Conservation (phyloP, 2,113 vertebrate genomes). For the Laticauda colubrina region DNA sequence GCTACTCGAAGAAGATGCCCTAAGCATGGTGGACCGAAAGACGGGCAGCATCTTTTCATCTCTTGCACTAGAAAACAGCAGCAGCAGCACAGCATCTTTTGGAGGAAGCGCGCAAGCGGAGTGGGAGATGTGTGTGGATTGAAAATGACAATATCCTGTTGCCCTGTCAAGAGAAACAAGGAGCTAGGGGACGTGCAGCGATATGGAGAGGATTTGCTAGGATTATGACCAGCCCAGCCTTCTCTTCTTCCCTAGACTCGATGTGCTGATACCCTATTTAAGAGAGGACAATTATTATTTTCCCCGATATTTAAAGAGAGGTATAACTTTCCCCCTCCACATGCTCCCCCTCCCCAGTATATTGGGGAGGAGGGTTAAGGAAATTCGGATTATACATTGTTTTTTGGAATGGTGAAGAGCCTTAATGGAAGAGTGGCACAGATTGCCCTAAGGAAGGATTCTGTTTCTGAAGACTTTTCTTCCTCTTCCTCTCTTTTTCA, state of each 20-base stretch:
- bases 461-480: slow-evolving; percentile 54
- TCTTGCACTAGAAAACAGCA: slow-evolving; percentile 36
- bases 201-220: slow-evolving; percentile 68
- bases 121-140: slow-evolving; percentile 25
- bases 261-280: slow-evolving; percentile 25
- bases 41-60: slow-evolving; percentile 34
- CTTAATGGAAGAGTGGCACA: slow-evolving; percentile 42
- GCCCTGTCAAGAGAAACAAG: slow-evolving; percentile 42
- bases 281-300: background rate
- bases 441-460: slow-evolving; percentile 53
- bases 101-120: background rate
- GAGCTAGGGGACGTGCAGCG: slow-evolving; percentile 48
- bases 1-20: slow-evolving; percentile 65
- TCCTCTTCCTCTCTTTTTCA: slow-evolving; percentile 24
- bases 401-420: slow-evolving; percentile 45
- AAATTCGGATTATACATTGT: slow-evolving; percentile 59
- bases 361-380: slow-evolving; percentile 44
- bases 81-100: background rate
- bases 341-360: background rate
- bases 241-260: slow-evolving; percentile 18
- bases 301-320: background rate
- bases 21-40: slow-evolving; percentile 52
- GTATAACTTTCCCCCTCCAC: slow-evolving; percentile 11
- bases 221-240: slow-evolving; percentile 53
- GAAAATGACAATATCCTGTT: background rate